Percentiles rank a stretch among this genome's conserved stretches.
Conservation (phyloP, 2,888 invertebrate species). For the Drosophila diplacantha region DNA sequence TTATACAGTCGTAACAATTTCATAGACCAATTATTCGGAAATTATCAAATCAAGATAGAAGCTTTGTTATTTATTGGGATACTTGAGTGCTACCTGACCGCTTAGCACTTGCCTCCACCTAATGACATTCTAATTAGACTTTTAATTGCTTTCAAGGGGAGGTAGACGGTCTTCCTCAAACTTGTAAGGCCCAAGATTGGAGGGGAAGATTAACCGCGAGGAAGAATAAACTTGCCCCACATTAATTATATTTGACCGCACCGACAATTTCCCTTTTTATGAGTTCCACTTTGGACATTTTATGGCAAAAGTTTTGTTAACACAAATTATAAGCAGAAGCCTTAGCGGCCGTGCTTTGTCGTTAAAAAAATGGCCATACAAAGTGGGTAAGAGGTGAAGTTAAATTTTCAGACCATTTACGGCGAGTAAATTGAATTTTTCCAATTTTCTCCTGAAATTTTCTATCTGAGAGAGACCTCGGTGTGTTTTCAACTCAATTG, state of each 20-base stretch:
- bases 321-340: slow-evolving; percentile 48
- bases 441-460: slow-evolving; percentile 18
- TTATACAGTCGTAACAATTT: slow-evolving; percentile 1
- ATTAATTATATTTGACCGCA: slow-evolving; percentile 65
- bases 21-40: slow-evolving; percentile 8
- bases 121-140: slow-evolving; percentile 64
- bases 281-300: slow-evolving; percentile 53
- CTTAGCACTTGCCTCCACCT: slow-evolving; percentile 48
- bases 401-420: slow-evolving; percentile 48
- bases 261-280: slow-evolving; percentile 51
- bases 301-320: slow-evolving; percentile 61
- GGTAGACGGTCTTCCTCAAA: slow-evolving; percentile 5
- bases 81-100: slow-evolving; percentile 28
- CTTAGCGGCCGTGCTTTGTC: slow-evolving; percentile 10
- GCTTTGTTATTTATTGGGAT: slow-evolving; percentile 9
- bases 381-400: slow-evolving; percentile 24
- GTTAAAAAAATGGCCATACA: slow-evolving; percentile 20
- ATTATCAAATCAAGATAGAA: slow-evolving; percentile 16
- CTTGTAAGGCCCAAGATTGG: slow-evolving; percentile 55
- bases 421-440: slow-evolving; percentile 59
- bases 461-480: slow-evolving; percentile 3
- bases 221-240: slow-evolving; percentile 50
- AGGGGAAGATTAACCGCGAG: slow-evolving; percentile 22
- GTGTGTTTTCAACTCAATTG: slow-evolving; percentile 22
- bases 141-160: slow-evolving; percentile 60